phyloP scores from a whole-genome alignment of 2,797 vertebrate species.

The Triplophysa yarkandensis region DNA sequence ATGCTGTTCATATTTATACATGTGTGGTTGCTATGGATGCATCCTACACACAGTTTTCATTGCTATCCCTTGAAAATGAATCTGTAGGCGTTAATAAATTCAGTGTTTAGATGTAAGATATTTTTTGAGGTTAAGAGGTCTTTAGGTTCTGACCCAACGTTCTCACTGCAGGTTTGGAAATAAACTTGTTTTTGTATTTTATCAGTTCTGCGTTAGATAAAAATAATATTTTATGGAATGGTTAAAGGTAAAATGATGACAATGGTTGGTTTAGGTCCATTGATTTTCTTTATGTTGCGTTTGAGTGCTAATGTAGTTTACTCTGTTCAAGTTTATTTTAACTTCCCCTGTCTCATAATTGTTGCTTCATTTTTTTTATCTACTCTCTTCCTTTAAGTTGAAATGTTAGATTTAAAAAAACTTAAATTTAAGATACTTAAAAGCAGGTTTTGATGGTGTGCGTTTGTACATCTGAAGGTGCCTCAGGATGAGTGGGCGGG shows the following conservation, averaged over 20 bases:
- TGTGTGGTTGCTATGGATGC: constrained; percentile 59
- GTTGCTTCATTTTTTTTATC: too few relatives aligned
- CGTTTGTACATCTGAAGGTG: constrained; percentile 76
- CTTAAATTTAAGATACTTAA: too few relatives aligned
- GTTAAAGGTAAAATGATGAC: too few relatives aligned
- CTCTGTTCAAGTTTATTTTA: too few relatives aligned
- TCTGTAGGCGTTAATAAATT: constrained; percentile 38
- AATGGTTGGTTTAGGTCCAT: neutral
- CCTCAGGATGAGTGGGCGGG: constrained; percentile 98
- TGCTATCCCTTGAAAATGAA: constrained; percentile 44
- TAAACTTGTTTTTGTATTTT: neutral
- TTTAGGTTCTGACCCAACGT: constrained; percentile 19
- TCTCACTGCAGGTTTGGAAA: neutral
- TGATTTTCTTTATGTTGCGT: neutral
- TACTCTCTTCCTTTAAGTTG: too few relatives aligned
- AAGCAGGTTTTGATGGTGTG: neutral
- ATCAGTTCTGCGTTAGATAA: neutral
- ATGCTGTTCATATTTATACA: constrained; percentile 49
- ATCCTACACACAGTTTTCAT: constrained; percentile 55
- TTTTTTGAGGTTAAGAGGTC: constrained; percentile 18
- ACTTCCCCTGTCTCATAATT: too few relatives aligned
- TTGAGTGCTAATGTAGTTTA: neutral
- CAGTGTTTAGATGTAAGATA: constrained; percentile 9
- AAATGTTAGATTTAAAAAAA: too few relatives aligned
- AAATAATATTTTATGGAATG: neutral